Evolutionary conservation across 1,140 invertebrate species (phyloP).

Genomic region (Zaprionus tsacasi): DNA sequence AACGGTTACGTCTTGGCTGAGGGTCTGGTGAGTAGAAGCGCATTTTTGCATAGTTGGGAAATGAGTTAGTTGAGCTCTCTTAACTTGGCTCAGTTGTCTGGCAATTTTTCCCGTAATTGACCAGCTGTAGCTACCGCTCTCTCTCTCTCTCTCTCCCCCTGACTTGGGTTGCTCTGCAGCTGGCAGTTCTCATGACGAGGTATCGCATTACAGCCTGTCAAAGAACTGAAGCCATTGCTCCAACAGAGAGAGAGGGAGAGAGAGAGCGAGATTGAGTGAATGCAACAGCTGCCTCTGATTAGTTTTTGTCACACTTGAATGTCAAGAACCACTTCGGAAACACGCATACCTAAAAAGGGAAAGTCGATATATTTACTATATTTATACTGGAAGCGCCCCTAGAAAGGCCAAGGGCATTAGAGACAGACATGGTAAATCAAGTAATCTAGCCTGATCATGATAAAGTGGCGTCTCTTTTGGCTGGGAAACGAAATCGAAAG

Average conservation of each 20-base stretch:
- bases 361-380: slow-evolving; percentile 7
- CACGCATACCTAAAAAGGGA: slow-evolving; percentile 5
- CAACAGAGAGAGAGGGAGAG: slow-evolving; percentile 10
- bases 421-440: slow-evolving; percentile 15
- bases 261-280: slow-evolving; percentile 39
- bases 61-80: neutral
- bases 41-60: slow-evolving; percentile 3
- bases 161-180: slow-evolving; percentile 14
- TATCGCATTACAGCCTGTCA: slow-evolving; percentile 46
- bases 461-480: slow-evolving; percentile 11
- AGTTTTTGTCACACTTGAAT: slow-evolving; percentile 49
- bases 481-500: slow-evolving; percentile 1
- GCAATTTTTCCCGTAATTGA: slow-evolving; percentile 1
- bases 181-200: slow-evolving; percentile 27
- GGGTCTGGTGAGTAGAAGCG: slow-evolving; percentile 56
- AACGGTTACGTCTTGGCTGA: slow-evolving; percentile 23
- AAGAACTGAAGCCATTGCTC: slow-evolving; percentile 36
- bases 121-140: slow-evolving; percentile 7
- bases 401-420: slow-evolving; percentile 30
- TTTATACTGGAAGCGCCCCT: slow-evolving; percentile 1
- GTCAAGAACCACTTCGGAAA: slow-evolving; percentile 14
- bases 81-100: neutral
- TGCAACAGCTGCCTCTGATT: slow-evolving; percentile 59
- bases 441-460: slow-evolving; percentile 17
- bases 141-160: neutral